Conservation (phyloP, 2,797 vertebrate species). For the Margarornis squamiger region DNA sequence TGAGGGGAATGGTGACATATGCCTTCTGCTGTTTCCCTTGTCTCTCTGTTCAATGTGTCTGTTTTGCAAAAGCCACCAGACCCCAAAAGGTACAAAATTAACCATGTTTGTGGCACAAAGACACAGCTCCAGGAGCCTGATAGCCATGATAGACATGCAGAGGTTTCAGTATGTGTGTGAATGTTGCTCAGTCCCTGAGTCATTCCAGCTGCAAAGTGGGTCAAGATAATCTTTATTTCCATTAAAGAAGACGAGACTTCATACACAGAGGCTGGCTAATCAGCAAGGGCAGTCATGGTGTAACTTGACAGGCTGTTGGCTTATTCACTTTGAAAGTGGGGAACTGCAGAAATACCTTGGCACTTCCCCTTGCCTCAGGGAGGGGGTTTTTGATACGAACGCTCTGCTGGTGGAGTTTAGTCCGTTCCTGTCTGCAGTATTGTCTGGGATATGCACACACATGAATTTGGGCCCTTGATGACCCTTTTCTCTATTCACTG, state of each 20-base stretch:
- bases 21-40: neutral
- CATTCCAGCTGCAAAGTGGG: neutral
- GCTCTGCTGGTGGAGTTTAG: neutral
- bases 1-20: neutral
- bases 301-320: neutral
- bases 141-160: neutral
- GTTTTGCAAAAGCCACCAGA: neutral
- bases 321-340: neutral
- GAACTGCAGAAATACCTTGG: neutral
- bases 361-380: neutral
- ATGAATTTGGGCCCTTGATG: neutral
- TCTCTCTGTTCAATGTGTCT: neutral
- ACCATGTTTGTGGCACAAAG: fast-evolving
- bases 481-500: neutral
- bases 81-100: neutral
- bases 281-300: neutral
- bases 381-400: neutral
- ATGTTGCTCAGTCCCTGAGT: neutral
- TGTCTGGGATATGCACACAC: neutral
- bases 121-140: neutral
- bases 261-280: neutral
- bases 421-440: neutral
- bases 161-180: neutral
- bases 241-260: neutral
- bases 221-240: neutral